phyloP scores from a whole-genome alignment of 2,113 vertebrate genomes.

The Grammomys dolichurus region DNA sequence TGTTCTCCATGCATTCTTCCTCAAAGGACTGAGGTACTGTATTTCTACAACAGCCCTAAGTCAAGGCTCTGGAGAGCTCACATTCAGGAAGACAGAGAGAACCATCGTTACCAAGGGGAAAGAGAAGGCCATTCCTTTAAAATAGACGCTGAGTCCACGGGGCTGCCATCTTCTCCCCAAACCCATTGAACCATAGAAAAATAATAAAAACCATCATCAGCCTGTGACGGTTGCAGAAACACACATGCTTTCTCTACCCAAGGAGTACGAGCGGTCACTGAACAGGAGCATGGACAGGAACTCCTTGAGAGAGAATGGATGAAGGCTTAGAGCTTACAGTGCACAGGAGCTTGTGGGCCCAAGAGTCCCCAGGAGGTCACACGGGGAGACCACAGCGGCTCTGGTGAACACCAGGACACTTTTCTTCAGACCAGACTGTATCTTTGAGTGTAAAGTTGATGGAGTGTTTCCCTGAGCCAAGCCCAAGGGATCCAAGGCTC shows the following conservation, averaged over 20 bases:
- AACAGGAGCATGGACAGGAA: neutral
- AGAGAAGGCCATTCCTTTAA: too few species aligned
- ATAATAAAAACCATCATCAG: too few species aligned
- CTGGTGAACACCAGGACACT: neutral
- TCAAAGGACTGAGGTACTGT: neutral
- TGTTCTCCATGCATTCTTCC: neutral
- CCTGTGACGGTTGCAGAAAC: neutral
- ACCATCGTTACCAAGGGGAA: neutral
- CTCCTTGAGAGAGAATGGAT: fast-evolving
- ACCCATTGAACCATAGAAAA: neutral
- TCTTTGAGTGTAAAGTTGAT: neutral
- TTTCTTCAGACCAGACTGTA: neutral
- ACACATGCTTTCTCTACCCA: neutral
- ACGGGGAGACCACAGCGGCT: neutral
- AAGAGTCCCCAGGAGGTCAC: neutral
- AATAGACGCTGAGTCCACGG: fast-evolving
- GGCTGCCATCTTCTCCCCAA: neutral
- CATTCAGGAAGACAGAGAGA: too few species aligned
- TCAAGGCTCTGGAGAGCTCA: neutral
- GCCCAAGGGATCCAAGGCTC: neutral
- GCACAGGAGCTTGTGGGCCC: fast-evolving
- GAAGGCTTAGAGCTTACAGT: fast-evolving
- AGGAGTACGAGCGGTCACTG: fast-evolving
- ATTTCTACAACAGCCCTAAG: neutral
- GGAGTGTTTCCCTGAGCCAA: fast-evolving